Evolutionary conservation across 2,888 invertebrate species (phyloP), one percentile per base, ranked within the genome.

Genomic region (Eledone cirrhosa): DNA sequence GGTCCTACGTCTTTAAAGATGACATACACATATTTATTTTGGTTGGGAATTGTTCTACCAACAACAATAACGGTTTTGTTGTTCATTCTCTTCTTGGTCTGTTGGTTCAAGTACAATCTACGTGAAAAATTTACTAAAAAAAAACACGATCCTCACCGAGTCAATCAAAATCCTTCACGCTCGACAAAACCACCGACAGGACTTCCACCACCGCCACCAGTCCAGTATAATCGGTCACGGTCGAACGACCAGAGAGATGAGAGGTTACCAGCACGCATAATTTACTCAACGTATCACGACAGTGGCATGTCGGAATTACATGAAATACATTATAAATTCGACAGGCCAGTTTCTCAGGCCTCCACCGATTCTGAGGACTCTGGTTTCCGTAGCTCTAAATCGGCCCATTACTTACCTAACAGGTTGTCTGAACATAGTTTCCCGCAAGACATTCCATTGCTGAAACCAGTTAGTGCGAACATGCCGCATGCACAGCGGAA

Each of bases 31-130:
- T 84, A 84, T 72, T 81, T 89, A 80, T 89, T 89, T 82, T 86
- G 88, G 81, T 84, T 89, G 69, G 89, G 89, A 74, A 87, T 90
- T 69, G 81, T 90, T 63, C 83, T 89, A 77, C 89, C 89, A 27
- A 86, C 88, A 33, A 79, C 87, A 67, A 85, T 89, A 53, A 89
- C 89, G 69, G 82, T 90, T 78, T 82, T 84, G 16, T 84, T 89
- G 63, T 89, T 90, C 80, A 82, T 86, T 22, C 83, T 87, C 27
- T 90, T 90, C 82, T 86, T 89, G 78, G 83, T 86, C 80, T 90
- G 89, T 79, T 87, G 87, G 86, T 86, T 85, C 82, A 87, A 85
- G 80, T 85, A 33, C 31, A 72, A 72, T 22, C 29, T 72, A 24
- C 72, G 72, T 1, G 72, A 72, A n/a, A 72, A 72, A 33, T 72